A percentile compares a stretch with the other conserved stretches of the same genome.
phyloP scores from a whole-genome alignment of 2,888 invertebrate species.

The Hirtodrosophila alboralis region DNA sequence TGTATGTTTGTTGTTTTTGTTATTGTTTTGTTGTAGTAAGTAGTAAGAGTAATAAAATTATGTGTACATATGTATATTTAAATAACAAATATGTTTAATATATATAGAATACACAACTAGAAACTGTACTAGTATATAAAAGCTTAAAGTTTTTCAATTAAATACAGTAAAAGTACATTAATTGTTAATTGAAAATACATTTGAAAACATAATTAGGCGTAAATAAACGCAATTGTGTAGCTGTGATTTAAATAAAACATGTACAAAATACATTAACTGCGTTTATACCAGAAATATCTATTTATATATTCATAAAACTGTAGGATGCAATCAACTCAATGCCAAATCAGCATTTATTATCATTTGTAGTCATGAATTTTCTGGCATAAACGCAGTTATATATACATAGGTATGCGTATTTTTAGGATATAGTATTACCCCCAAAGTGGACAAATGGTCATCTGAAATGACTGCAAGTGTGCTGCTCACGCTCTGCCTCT shows the following conservation, averaged over 20 bases:
- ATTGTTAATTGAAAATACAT: conserved; percentile 17
- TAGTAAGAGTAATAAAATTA: conserved; percentile 3
- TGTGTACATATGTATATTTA: conserved; percentile 26
- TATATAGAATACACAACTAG: conserved; percentile 14
- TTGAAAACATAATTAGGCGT: conserved; percentile 2
- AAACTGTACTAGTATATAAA: conserved; percentile 6
- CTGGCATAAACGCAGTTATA: neutral
- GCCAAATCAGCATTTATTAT: too few species aligned
- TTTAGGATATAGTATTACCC: conserved; percentile 10
- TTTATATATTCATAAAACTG: too few species aligned
- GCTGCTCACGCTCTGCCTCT: conserved; percentile 4
- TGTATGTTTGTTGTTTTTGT: conserved; percentile 25
- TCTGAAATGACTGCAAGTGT: conserved; percentile 32
- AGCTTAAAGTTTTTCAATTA: conserved; percentile 20
- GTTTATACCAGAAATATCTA: too few species aligned
- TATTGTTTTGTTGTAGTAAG: conserved; percentile 17
- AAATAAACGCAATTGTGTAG: conserved; percentile 6
- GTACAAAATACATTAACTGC: too few species aligned
- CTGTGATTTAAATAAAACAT: neutral
- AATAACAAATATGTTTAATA: conserved; percentile 22
- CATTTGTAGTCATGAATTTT: too few species aligned
- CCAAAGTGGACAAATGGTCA: conserved; percentile 47
- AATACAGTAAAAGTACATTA: conserved; percentile 5
- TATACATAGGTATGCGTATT: neutral
- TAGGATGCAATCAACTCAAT: too few species aligned